These are phyloP conservation scores for Mythimna impura DNA, from an alignment of 2,888 invertebrate genomes.

Conservation along the genomic window DNA sequence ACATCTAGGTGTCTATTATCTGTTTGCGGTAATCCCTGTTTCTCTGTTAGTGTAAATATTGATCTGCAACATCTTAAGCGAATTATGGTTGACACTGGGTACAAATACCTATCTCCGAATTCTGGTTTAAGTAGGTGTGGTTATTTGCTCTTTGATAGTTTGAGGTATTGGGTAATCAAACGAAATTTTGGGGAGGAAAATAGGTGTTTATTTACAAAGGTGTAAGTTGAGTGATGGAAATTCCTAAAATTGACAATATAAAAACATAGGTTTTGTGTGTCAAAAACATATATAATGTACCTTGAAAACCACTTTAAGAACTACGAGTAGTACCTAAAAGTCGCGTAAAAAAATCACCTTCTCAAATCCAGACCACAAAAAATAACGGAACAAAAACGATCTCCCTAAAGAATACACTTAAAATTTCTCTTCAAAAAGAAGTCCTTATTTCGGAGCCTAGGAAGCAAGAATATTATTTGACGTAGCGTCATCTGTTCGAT, in stretches of 20 bases:
- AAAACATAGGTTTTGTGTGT: not conserved
- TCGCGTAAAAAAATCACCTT: constrained; percentile 11
- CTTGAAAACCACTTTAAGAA: too few relatives aligned
- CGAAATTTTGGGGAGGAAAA: constrained; percentile 35
- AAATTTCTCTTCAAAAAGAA: constrained; percentile 40
- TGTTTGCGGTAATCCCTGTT: constrained; percentile 75
- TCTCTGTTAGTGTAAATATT: constrained; percentile 69
- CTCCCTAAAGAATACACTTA: constrained; percentile 28
- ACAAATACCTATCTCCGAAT: constrained; percentile 34
- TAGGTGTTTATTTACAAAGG: constrained; percentile 44
- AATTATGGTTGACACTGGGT: constrained; percentile 42
- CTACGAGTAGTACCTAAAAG: not conserved
- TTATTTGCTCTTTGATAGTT: constrained; percentile 42
- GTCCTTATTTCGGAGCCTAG: constrained; percentile 48
- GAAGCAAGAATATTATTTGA: constrained; percentile 55
- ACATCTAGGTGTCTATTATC: constrained; percentile 82
- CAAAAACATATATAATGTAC: not conserved
- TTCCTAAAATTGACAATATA: not conserved
- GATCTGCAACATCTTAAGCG: constrained; percentile 62
- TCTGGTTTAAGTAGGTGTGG: constrained; percentile 45
- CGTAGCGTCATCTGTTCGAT: constrained; percentile 55
- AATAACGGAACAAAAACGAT: constrained; percentile 12
- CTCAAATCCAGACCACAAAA: not conserved
- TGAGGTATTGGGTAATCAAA: constrained; percentile 27
- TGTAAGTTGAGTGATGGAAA: not conserved